Base-by-base conservation (phyloP, 1,140 invertebrate genomes). In the Stegodyphus mimosarum region DNA sequence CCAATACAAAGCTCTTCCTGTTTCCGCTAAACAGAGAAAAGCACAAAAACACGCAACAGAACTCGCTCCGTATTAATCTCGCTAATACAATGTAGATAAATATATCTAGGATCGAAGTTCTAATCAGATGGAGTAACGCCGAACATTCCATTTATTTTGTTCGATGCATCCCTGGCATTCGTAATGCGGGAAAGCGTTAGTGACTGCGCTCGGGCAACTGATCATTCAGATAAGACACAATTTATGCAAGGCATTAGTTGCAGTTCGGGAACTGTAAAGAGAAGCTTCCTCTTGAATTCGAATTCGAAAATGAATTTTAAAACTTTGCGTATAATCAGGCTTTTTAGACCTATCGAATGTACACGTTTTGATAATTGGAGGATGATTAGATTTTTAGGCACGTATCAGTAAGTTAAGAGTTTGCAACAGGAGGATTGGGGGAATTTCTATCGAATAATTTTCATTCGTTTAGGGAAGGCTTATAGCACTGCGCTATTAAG, bases 141-240 rank as follows among this genome's bases (percentile, higher is more conserved):
- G 81, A 84, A 33, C 73, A 76, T 76, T 75, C 81, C 81, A 84
- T 84, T 84, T 76, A 84, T 84, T 84, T 84, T 84, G 81, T 84
- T 84, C 81, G 81, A 84, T 52, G 81, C 80, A 53, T 83, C 81
- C 48, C 72, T 50, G 53, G 81, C 81, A 84, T 84, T 84, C 81
- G 72, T 69, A 84, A 84, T 83, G 80, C 63, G 60, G 73, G 60
- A 11, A 55, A 66, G 71, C 55, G 70, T 76, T 60, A 18, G 51
- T 13, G 64, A 84, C 63, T 75, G 72, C 64, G 72, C 73, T 73
- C 66, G 80, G 53, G 71, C 66, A 60, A 75, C 51, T 67, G 72
- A 84, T 84, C 72, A 75, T 84, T 70, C 72, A 55, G 81, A 84
- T 84, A 84, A 84, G 81, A 66, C 60, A 50, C 72, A 84, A 84